phyloP scores from a whole-genome alignment of 2,888 invertebrate species.

The Sinohyriopsis cumingii region DNA sequence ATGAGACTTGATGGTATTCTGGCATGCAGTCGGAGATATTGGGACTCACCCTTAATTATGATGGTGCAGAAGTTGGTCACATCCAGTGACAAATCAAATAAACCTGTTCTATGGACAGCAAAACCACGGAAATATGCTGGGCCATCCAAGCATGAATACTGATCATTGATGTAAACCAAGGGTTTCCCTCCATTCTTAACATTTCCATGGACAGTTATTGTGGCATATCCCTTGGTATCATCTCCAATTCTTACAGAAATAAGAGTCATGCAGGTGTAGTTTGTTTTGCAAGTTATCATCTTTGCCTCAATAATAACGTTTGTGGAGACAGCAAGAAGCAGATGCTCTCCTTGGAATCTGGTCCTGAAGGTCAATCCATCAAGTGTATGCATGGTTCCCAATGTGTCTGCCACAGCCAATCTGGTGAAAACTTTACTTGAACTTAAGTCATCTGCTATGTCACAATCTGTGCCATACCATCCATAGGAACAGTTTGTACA shows the following conservation, averaged over 20 bases:
- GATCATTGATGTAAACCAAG: conserved; percentile 33
- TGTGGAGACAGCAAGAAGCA: conserved; percentile 38
- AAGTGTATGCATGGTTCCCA: conserved; percentile 44
- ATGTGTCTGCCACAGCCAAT: conserved; percentile 26
- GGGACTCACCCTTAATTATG: conserved; percentile 29
- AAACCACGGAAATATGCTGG: conserved; percentile 44
- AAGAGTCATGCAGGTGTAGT: conserved; percentile 47
- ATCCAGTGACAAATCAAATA: conserved; percentile 29
- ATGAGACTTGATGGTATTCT: conserved; percentile 18
- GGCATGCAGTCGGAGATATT: conserved; percentile 34
- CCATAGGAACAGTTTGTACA: conserved; percentile 47
- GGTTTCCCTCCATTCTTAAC: conserved; percentile 24
- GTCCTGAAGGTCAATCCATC: conserved; percentile 43
- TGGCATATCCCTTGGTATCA: conserved; percentile 32
- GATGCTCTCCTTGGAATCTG: conserved; percentile 34
- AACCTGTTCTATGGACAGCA: conserved; percentile 26
- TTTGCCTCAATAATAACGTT: conserved; percentile 47
- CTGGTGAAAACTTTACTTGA: not conserved
- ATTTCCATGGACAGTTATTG: conserved; percentile 37
- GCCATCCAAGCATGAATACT: conserved; percentile 27
- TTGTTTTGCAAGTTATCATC: conserved; percentile 49
- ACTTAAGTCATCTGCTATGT: not conserved
- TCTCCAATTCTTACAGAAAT: conserved; percentile 47
- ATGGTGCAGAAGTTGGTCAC: conserved; percentile 28
- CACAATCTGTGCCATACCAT: conserved; percentile 49